Conservation (phyloP, 2,113 vertebrate species). For the Isichthys henryi region DNA sequence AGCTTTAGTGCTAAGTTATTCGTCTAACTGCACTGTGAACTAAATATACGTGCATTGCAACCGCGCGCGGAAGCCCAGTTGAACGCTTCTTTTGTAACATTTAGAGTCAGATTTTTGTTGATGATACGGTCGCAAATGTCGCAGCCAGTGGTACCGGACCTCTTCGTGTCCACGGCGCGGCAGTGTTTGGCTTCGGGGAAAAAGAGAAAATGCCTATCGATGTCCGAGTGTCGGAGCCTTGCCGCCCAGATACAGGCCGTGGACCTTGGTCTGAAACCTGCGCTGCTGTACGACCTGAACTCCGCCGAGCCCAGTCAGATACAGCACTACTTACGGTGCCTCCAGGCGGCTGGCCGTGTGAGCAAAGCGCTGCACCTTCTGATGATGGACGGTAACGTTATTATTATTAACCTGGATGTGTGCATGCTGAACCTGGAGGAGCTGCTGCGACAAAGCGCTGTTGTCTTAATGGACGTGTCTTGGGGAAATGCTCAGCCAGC, state of each 20-base stretch:
- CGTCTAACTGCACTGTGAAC: neutral
- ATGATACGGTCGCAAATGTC: neutral
- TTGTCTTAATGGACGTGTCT: slow-evolving; percentile 67
- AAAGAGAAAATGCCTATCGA: slow-evolving; percentile 47
- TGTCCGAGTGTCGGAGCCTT: slow-evolving; percentile 58
- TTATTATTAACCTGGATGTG: slow-evolving; percentile 58
- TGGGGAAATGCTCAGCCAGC: slow-evolving; percentile 48
- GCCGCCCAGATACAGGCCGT: slow-evolving; percentile 71
- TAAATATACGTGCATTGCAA: neutral
- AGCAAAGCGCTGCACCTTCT: slow-evolving; percentile 56
- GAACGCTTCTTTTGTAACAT: neutral
- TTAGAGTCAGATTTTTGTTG: neutral
- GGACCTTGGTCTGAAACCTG: slow-evolving; percentile 71
- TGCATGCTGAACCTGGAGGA: slow-evolving; percentile 49
- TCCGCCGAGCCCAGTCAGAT: slow-evolving; percentile 55
- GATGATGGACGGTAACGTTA: slow-evolving; percentile 50
- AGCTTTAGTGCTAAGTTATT: too few species aligned
- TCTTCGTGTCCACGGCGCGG: slow-evolving; percentile 45
- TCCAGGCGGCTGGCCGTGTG: slow-evolving; percentile 57
- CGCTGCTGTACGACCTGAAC: slow-evolving; percentile 72
- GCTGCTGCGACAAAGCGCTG: slow-evolving; percentile 26
- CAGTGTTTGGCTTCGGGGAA: slow-evolving; percentile 54
- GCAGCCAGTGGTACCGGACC: neutral
- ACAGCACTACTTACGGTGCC: slow-evolving; percentile 57
- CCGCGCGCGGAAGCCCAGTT: neutral